These are phyloP conservation scores for Gallinago jamesoni DNA, from an alignment of 2,113 vertebrate genomes.

Conservation along the genomic window DNA sequence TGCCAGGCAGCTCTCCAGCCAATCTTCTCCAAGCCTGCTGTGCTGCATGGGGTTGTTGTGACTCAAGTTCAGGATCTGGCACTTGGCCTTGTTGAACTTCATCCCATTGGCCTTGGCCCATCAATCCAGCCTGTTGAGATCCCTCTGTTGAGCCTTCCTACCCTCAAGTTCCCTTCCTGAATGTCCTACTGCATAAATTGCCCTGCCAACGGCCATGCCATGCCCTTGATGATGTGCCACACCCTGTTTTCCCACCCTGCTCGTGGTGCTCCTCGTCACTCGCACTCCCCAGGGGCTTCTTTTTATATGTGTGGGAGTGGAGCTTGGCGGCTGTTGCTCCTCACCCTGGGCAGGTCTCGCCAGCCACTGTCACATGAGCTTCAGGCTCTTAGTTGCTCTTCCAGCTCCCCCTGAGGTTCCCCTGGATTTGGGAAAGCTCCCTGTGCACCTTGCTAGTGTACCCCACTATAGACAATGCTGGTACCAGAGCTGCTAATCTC, in stretches of 20 bases:
- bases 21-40: not conserved
- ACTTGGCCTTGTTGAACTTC: not conserved
- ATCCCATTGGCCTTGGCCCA: not conserved
- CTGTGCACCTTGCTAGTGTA: not conserved
- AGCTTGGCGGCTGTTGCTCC: not conserved
- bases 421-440: not conserved
- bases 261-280: not conserved
- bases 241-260: not conserved
- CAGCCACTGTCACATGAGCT: not conserved
- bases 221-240: not conserved
- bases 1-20: not conserved
- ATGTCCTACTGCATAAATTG: not conserved
- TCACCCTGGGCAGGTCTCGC: not conserved
- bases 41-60: not conserved
- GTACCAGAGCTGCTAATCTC: not conserved
- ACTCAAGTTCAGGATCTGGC: not conserved
- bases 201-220: not conserved
- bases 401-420: not conserved
- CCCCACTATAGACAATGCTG: not conserved
- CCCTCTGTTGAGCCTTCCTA: not conserved
- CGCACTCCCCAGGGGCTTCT: no score
- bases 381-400: not conserved
- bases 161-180: not conserved
- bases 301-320: not conserved
- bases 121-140: not conserved